Conservation (phyloP, 2,888 invertebrate genomes). For the Machimus rusticus region DNA sequence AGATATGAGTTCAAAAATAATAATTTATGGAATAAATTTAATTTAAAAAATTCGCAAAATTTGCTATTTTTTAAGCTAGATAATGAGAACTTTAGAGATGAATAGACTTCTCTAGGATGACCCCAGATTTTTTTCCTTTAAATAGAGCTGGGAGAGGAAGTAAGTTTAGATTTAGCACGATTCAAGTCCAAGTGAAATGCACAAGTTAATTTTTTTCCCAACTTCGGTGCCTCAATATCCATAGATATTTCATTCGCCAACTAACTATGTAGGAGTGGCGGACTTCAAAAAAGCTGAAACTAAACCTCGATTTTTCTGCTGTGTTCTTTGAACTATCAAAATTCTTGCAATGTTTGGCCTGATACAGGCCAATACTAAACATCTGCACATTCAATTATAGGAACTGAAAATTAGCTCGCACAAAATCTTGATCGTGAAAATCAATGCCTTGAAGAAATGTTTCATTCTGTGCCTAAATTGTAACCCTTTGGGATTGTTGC, state of each 20-base stretch:
- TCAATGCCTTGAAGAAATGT: slow-evolving; percentile 20
- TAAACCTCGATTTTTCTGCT: neutral
- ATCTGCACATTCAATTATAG: slow-evolving; percentile 21
- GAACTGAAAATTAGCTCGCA: slow-evolving; percentile 31
- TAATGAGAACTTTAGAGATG: neutral
- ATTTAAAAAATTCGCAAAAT: neutral
- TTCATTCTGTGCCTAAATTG: slow-evolving; percentile 20
- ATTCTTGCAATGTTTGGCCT: slow-evolving; percentile 30
- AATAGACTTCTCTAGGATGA: neutral
- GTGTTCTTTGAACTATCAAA: neutral
- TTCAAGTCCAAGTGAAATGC: slow-evolving; percentile 39
- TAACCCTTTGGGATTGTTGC: neutral
- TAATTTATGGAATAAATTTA: neutral
- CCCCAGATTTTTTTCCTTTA: neutral
- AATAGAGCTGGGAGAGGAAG: neutral
- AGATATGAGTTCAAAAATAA: neutral
- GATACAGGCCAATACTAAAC: slow-evolving; percentile 37
- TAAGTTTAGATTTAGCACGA: neutral
- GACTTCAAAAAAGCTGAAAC: neutral
- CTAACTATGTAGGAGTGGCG: neutral
- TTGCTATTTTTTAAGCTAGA: neutral
- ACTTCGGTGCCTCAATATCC: neutral
- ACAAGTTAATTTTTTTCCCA: neutral
- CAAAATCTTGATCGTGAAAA: slow-evolving; percentile 21
- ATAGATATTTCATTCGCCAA: neutral